Base-by-base conservation (phyloP, 2,113 vertebrate species). In the Cyprinodon variegatus region DNA sequence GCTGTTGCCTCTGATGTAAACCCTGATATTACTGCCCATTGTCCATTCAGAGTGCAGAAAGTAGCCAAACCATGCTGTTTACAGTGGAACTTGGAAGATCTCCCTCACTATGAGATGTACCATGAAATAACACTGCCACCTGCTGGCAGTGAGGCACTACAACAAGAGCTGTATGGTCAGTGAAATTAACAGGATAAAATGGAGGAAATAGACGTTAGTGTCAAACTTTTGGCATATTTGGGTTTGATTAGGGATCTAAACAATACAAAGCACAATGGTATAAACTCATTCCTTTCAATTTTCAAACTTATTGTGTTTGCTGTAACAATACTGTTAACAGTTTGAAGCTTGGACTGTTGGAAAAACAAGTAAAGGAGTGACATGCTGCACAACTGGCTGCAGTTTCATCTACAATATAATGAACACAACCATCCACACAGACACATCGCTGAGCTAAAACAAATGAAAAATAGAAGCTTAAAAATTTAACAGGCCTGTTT, bases 101-200 rank as follows among this genome's bases (percentile, higher is more conserved):
- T 29, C 2, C 7, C 2, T n/a, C 36, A 43, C 1, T 45, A 29
- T 13, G 40, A 13, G 38, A 41, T 46, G 3, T 11, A 6, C 4
- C 1, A 40, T 65, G 69, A 10, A 70, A 0, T n/a, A 70, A 77
- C 15, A 70, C 48, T 59, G 79, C 76, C 82, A 46, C 65, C 86
- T 76, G 43, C 57, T 83, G 84, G 72, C n/a, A 38, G 10, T 29
- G 1, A 15, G 15, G 4, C 13, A 73, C 6, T 40, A 12, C 45
- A 72, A n/a, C 11, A 7, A 20, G 13, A 22, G 2, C 37, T 3
- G 7, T 17, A 15, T 20, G 6, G 2, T 7, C 4, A 38, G 13
- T 38, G 5, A n/a, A 57, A 57, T 57, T 2, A 57, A 57, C 6
- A 13, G 50, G 5, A 9, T 50, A 17, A 50, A 20, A 15, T 13